Evolutionary conservation across 2,113 vertebrate genomes (phyloP), one percentile per base, ranked within the genome.

Genomic region (Xiphorhynchus elegans): DNA sequence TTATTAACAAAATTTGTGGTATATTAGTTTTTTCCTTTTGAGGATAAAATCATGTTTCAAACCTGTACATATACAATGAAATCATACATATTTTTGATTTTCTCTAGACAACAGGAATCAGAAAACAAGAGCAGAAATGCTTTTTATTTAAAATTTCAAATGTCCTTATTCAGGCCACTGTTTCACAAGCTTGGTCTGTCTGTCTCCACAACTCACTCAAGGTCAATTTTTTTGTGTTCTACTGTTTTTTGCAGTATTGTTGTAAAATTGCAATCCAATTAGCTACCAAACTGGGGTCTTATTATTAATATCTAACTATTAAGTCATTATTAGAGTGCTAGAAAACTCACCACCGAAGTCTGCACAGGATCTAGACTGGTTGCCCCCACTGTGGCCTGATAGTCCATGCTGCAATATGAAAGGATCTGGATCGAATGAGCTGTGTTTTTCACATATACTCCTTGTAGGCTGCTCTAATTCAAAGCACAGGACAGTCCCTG

Each of bases 241-340:
- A n/a, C 19, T 90, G 18, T 2, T 88, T 74, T 86, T 58, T 0
- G 0, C 24, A 9, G 1, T 67, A 31, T 1, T 59, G 39, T 1
- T 56, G 35, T 44, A 78, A 80, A 72, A 70, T 10, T 66, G 14
- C 11, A 52, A 53, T 70, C 15, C 44, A 68, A 5, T 64, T 63
- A 56, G 37, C 80, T 81, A 62, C 15, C 8, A 7, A 63, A 7
- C 6, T 25, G 39, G 2, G 8, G 13, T 69, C 20, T 75, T 60
- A 31, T 40, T 73, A 49, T 44, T 87, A 35, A 35, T 75, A 40
- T 55, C 24, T 63, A 73, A 77, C 37, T 63, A 21, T 29, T 76
- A 46, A 44, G 12, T 8, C 11, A 13, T 70, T 62, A 73, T 19
- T 49, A 21, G 11, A 63, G 7, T 59, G 11, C 14, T 58, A 52